phyloP scores from a whole-genome alignment of 2,888 invertebrate species.

The Clistopyga incitator region DNA sequence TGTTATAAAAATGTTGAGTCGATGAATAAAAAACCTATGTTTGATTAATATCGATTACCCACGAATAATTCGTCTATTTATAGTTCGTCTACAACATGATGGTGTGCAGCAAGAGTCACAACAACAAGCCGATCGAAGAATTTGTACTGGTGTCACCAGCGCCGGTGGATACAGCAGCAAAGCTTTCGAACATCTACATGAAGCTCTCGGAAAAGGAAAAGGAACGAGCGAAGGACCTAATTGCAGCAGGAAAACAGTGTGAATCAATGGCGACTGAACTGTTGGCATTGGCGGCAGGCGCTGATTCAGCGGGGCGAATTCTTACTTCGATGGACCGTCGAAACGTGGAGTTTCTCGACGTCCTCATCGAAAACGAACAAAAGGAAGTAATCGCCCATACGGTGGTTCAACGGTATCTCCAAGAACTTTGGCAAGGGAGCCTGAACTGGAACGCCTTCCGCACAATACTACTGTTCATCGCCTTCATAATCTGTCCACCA shows the following conservation, averaged over 20 bases:
- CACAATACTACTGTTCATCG: constrained; percentile 96
- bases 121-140: constrained; percentile 98
- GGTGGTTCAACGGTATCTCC: constrained; percentile 97
- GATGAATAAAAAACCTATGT: not conserved
- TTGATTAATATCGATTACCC: constrained; percentile 9
- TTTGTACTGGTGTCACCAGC: constrained; percentile 99
- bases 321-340: constrained; percentile 97
- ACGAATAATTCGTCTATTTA: constrained; percentile 49
- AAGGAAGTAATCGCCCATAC: constrained; percentile 99
- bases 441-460: constrained; percentile 98
- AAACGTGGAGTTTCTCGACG: constrained; percentile 97
- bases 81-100: constrained; percentile 98
- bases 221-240: constrained; percentile 98
- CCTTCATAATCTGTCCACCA: constrained; percentile 97
- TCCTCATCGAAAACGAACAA: constrained; percentile 99
- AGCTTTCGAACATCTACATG: constrained; percentile 96
- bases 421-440: constrained; percentile 99
- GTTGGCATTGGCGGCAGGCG: constrained; percentile 95
- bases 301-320: constrained; percentile 97
- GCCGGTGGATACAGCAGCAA: constrained; percentile 99
- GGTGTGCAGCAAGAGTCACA: constrained; percentile 98
- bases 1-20: no score
- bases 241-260: constrained; percentile 97
- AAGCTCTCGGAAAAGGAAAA: constrained; percentile 97
- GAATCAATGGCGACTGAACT: constrained; percentile 99